Evolutionary conservation across 1,140 invertebrate species (phyloP), one percentile per base, ranked within the genome.

Genomic region (Heliconius eleuchia): DNA sequence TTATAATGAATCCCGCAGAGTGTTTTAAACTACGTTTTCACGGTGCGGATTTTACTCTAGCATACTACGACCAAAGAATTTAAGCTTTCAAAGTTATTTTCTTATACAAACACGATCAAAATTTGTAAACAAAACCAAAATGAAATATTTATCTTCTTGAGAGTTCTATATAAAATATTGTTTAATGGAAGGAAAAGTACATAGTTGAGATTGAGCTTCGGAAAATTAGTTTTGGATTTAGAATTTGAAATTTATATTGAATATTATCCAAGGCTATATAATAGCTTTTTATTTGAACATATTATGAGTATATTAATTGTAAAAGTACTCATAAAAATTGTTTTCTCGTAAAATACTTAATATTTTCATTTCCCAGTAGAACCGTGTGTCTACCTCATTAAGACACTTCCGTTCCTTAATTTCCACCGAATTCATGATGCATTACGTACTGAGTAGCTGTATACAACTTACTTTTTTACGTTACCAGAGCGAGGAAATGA

Each of bases 51-150:
- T 80, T 80, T 74, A 57, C 39, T 52, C 39, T 34, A 77, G 75
- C 79, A 60, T 72, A 73, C 71, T 72, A 66, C 50, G 73, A 60
- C 74, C 34, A 77, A 76, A 80, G 75, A 77, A 55, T 80, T 77
- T 80, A 73, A 80, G 79, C 79, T 77, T 60, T 18, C 71, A 73
- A 80, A 80, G 50, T 80, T 80, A 80, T 80, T 80, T 80, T 76
- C 79, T 80, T 76, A 76, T 30, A 80, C 74, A 80, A 80, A 80
- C 79, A 80, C 71, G 75, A 74, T 80, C 74, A 74, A 75, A 76
- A 72, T 80, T 72, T 73, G 79, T 73, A 80, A 80, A 80, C 74
- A 80, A 72, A 80, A 80, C 73, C 75, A 75, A 73, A 80, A 73
- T 80, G 79, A 80, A 80, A 76, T 75, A 74, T 80, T 80, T 80